These are phyloP conservation scores for Centroberyx gerrardi DNA, from an alignment of 2,797 vertebrate genomes.

Conservation along the genomic window DNA sequence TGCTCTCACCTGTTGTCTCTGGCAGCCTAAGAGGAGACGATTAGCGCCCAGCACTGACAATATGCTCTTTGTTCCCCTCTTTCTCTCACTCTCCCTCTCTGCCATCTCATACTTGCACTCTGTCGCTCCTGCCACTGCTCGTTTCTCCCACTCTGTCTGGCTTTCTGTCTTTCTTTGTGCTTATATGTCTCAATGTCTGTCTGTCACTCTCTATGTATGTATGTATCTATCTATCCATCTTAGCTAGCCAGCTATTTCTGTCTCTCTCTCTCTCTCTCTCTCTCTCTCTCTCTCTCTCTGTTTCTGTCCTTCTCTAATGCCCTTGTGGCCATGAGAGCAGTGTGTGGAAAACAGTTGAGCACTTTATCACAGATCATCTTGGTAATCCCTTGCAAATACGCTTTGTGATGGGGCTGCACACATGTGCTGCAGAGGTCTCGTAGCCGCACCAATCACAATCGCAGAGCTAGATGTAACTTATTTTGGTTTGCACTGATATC, in stretches of 20 bases:
- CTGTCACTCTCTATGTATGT: slow-evolving; percentile 62
- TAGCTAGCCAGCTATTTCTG: slow-evolving; percentile 65
- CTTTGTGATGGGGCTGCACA: slow-evolving; percentile 54
- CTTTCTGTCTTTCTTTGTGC: slow-evolving; percentile 63
- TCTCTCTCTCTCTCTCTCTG: slow-evolving; percentile 31
- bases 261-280: slow-evolving; percentile 48
- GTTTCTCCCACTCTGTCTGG: slow-evolving; percentile 57
- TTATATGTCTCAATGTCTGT: slow-evolving; percentile 61
- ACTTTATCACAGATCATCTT: slow-evolving; percentile 79
- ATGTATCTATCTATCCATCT: slow-evolving; percentile 47
- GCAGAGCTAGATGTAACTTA: slow-evolving; percentile 49
- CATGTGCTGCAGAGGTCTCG: slow-evolving; percentile 55
- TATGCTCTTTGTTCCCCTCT: slow-evolving; percentile 82
- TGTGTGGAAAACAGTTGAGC: slow-evolving; percentile 81
- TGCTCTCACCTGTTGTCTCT: slow-evolving; percentile 89
- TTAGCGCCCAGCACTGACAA: slow-evolving; percentile 84
- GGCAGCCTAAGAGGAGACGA: slow-evolving; percentile 84
- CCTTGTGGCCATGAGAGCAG: slow-evolving; percentile 71
- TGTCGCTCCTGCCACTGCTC: slow-evolving; percentile 71
- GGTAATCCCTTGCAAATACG: slow-evolving; percentile 79
- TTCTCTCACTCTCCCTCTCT: slow-evolving; percentile 66
- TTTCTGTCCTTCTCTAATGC: slow-evolving; percentile 67
- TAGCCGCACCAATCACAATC: slow-evolving; percentile 25
- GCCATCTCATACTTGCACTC: slow-evolving; percentile 73
- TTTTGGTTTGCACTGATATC: slow-evolving; percentile 40